A percentile compares a stretch with the other conserved stretches of the same genome.
These are phyloP conservation scores for Gadus macrocephalus DNA, from an alignment of 2,113 vertebrate species.

Conservation along the genomic window DNA sequence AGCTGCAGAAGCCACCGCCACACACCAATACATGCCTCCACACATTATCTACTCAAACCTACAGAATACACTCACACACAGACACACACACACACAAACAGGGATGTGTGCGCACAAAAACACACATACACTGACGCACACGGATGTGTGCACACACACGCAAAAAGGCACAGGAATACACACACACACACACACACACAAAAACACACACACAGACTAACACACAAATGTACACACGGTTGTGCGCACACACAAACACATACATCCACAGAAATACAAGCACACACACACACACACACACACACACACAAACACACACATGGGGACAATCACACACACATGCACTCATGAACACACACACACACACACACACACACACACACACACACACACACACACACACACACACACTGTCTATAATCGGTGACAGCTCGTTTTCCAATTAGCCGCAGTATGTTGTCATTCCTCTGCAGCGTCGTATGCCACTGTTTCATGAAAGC, in stretches of 20 bases:
- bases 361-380: neutral
- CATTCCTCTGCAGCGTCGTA: too few relatives aligned
- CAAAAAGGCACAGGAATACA: neutral
- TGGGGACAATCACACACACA: neutral
- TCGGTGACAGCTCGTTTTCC: constrained; percentile 47
- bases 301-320: too few relatives aligned
- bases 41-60: too few relatives aligned
- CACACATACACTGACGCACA: neutral
- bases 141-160: too few relatives aligned
- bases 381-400: neutral
- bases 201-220: neutral
- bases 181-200: too few relatives aligned
- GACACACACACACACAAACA: neutral
- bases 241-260: too few relatives aligned
- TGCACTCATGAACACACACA: neutral
- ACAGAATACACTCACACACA: neutral
- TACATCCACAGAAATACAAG: too few relatives aligned
- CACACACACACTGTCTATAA: constrained; percentile 31
- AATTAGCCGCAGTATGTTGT: constrained; percentile 42
- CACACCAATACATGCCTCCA: constrained; percentile 36
- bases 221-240: neutral
- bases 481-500: too few relatives aligned
- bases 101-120: neutral
- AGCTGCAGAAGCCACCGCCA: constrained; percentile 41
- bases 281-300: too few relatives aligned